Conservation (phyloP, 2,888 invertebrate species). For the Melangyna quadrimaculata region DNA sequence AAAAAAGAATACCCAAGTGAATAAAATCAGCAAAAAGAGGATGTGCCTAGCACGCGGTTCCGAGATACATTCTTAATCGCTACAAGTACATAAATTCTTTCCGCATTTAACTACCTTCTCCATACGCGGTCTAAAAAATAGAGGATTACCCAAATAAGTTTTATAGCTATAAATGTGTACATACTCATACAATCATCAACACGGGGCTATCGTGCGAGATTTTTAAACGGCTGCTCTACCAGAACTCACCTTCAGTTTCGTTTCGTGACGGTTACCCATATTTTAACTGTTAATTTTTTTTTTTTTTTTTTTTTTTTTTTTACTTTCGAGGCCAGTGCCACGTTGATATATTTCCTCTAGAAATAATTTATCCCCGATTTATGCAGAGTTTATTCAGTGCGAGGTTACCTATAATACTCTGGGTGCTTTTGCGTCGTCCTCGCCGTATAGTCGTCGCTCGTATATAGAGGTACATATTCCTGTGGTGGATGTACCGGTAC, state of each 20-base stretch:
- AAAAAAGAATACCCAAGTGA: not conserved
- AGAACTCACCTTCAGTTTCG: slow-evolving; percentile 39
- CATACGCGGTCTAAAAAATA: slow-evolving; percentile 23
- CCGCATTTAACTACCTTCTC: slow-evolving; percentile 33
- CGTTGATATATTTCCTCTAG: slow-evolving; percentile 39
- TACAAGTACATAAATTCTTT: slow-evolving; percentile 52
- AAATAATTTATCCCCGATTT: slow-evolving; percentile 61
- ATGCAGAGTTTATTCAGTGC: slow-evolving; percentile 50
- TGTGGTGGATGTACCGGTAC: not conserved
- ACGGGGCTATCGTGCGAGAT: slow-evolving; percentile 9
- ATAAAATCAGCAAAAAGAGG: slow-evolving; percentile 29
- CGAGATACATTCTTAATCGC: slow-evolving; percentile 37
- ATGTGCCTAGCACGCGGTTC: slow-evolving; percentile 22
- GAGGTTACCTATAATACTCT: slow-evolving; percentile 39
- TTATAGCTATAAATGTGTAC: slow-evolving; percentile 23
- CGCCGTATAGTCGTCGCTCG: not conserved
- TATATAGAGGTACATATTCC: not conserved
- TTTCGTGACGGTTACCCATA: slow-evolving; percentile 4
- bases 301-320: not conserved
- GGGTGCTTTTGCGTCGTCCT: not conserved
- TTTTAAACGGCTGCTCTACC: slow-evolving; percentile 28
- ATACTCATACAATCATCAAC: slow-evolving; percentile 3
- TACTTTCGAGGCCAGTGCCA: slow-evolving; percentile 1
- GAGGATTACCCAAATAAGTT: not conserved
- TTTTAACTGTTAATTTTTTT: not conserved